Percentiles rank a stretch among this genome's conserved stretches.
Conservation (phyloP, 2,113 vertebrate species). For the Uria lomvia region DNA sequence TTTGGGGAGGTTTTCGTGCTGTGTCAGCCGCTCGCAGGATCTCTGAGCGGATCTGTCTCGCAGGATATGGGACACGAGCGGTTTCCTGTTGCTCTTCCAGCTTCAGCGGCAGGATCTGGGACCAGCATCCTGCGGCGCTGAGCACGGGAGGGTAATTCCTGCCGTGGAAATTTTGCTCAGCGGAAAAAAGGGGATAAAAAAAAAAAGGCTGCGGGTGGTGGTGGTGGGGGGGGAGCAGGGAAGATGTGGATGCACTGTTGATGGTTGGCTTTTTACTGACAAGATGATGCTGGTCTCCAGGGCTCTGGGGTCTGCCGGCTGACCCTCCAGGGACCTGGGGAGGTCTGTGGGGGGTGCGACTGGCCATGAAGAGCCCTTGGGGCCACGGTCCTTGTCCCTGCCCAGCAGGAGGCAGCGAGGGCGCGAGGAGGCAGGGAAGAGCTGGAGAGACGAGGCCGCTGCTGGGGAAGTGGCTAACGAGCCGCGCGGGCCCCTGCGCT, state of each 20-base stretch:
- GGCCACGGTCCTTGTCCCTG: not conserved
- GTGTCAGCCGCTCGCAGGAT: not conserved
- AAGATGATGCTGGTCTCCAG: not conserved
- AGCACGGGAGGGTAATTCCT: not conserved
- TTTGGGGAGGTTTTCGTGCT: not conserved
- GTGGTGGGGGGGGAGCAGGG: not conserved
- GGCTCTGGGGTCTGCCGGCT: not conserved
- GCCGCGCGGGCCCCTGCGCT: not conserved
- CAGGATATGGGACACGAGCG: not conserved
- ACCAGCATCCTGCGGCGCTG: not conserved
- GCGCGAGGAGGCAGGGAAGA: not conserved
- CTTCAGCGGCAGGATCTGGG: not conserved
- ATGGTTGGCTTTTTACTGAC: rapidly evolving
- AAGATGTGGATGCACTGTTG: not conserved
- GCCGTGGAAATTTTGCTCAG: not conserved
- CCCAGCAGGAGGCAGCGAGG: not conserved
- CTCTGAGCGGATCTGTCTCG: not conserved
- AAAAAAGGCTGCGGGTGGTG: too few species aligned
- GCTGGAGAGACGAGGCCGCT: not conserved
- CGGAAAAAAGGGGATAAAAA: not conserved
- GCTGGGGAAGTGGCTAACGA: not conserved
- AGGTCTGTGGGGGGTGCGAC: rapidly evolving
- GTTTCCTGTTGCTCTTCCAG: conserved; percentile 53
- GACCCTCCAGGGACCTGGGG: rapidly evolving
- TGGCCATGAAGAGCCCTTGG: not conserved